Base-by-base conservation (phyloP, 2,113 vertebrate species). In the Formicarius rufipectus region DNA sequence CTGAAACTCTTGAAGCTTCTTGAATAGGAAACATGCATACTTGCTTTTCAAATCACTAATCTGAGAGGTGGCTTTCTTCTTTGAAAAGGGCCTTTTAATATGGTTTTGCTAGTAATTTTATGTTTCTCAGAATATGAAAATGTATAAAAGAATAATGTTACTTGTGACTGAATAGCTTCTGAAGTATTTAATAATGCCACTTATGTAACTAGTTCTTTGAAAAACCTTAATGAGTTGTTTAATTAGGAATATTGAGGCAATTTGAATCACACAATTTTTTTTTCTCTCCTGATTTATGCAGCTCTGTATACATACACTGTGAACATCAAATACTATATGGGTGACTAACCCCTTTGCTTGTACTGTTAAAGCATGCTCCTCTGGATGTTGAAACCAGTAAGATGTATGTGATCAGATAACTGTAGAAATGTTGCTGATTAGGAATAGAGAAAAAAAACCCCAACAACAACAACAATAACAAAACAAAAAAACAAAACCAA, bases 1-100 rank as follows among this genome's bases (percentile, higher is more conserved):
- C 88, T 92, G 77, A 95, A 94, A 88, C 83, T 90, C 87, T 90
- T 92, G 45, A 97, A 95, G 69, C 78, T 95, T 82, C 84, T 64
- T 96, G 79, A 94, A 94, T 91, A 93, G 56, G 83, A 88, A 90
- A 84, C 64, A 64, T 33, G 23, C 64, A 90, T 64, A 90, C 44
- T 86, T 68, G 58, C 56, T 96, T 94, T 96, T 94, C 88, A 95
- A 93, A 92, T 68, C 62, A 33, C 79, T 93, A 88, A 92, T 93
- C 52, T 93, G 73, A 94, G 91, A 95, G 66, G 56, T 87, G 62
- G n/a, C 37, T 94, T 95, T 97, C 56, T 93, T 92, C 69, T 91
- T 73, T 87, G 84, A 95, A 84, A 87, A 68, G 55, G 12, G 56
- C 25, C 37, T 94, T 96, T 92, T 81, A 95, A 87, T 84, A 84